Evolutionary conservation across 1,140 invertebrate genomes (phyloP).

Genomic region (Temnothorax nylanderi): DNA sequence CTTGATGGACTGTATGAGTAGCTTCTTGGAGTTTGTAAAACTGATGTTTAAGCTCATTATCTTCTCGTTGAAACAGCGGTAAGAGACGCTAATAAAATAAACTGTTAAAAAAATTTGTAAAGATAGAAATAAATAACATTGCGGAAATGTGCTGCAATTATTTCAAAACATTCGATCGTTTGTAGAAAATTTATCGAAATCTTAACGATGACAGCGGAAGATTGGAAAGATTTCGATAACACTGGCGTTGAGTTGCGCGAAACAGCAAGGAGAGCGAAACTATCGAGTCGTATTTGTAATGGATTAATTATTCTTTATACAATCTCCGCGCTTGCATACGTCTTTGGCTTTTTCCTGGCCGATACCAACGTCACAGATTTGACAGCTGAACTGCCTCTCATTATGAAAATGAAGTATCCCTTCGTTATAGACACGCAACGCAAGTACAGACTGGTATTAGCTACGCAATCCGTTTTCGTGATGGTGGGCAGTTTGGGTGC

Average conservation of each 20-base stretch:
- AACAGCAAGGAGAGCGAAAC: background rate
- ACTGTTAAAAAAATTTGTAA: background rate
- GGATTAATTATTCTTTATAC: conserved; percentile 51
- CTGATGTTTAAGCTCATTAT: conserved; percentile 46
- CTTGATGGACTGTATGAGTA: conserved; percentile 54
- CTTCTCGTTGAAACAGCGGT: conserved; percentile 48
- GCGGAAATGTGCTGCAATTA: background rate
- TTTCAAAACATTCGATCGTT: background rate
- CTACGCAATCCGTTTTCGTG: conserved; percentile 21
- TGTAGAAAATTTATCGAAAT: conserved; percentile 34
- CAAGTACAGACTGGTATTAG: conserved; percentile 23
- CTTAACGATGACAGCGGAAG: conserved; percentile 1
- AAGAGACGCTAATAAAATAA: conserved; percentile 1
- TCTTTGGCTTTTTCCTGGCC: conserved; percentile 4
- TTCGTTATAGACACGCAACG: conserved; percentile 44
- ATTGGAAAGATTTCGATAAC: conserved; percentile 1
- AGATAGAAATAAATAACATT: background rate
- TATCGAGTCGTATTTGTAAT: conserved; percentile 40
- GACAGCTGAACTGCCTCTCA: conserved; percentile 12
- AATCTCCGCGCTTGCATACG: conserved; percentile 13
- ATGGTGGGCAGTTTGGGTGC: conserved; percentile 28
- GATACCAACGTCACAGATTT: conserved; percentile 25
- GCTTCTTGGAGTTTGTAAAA: conserved; percentile 27
- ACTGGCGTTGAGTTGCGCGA: background rate
- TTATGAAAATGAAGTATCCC: conserved; percentile 54